Evolutionary conservation across 2,888 invertebrate genomes (phyloP), one percentile per base, ranked within the genome.

Genomic region (Peribatodes rhomboidaria): DNA sequence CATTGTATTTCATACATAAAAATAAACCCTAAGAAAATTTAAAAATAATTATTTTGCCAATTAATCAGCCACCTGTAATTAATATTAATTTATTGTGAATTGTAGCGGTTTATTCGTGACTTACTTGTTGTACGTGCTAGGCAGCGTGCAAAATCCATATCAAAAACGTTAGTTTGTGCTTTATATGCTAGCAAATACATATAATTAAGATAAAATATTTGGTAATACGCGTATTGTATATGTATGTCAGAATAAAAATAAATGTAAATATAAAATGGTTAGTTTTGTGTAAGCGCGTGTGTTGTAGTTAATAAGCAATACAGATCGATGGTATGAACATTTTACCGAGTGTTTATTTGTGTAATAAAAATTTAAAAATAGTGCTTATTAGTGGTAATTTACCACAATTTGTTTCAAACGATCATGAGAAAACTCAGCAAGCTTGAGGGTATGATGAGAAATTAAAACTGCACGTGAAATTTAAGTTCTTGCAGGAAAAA

Each of bases 111-210:
- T 41, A 55, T 65, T 66, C 58, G 67, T 69, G 75, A 95, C 95
- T 95, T 94, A 95, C 95, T 94, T 95, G 94, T 86, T 94, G 94
- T 74, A 94, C 94, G 93, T 94, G 94, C 95, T 95, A 84, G 85
- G 92, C 92, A 83, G 94, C 94, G 93, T 93, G 92, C 91, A 88
- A 88, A 85, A 78, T 76, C 69, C 83, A 79, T 82, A 74, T 65
- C 50, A 66, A 73, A 69, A 70, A 67, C 64, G 71, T 84, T 83
- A 80, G 80, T 75, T 65, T 62, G 77, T 82, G 78, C 74, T 70
- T 31, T 54, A 54, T 13, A 44, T 56, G 49, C 33, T 57, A 58
- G 58, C 44, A 14, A 9, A 37, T 44, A n/a, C n/a, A n/a, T n/a
- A 44, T 39, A 18, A 18, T 33, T 31, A 8, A 3, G 31, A 50